Conservation (phyloP, 2,888 invertebrate species). For the Xylota sylvarum region DNA sequence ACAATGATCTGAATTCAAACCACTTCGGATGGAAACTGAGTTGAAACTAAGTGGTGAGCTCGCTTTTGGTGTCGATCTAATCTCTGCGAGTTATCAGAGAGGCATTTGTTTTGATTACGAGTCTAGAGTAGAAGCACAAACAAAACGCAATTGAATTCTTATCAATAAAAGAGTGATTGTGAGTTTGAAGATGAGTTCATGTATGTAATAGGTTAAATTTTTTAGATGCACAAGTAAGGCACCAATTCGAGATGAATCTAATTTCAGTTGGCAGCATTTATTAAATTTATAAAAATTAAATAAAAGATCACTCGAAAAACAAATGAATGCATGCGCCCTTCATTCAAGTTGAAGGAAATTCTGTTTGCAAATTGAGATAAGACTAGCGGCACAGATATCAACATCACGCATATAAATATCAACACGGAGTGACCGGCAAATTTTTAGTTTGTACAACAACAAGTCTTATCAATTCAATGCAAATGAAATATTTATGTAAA, state of each 20-base stretch:
- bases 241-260: neutral
- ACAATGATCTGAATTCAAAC: slow-evolving; percentile 38
- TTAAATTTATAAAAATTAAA: neutral
- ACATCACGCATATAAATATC: neutral
- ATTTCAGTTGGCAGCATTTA: neutral
- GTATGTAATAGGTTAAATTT: slow-evolving; percentile 14
- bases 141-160: slow-evolving; percentile 35
- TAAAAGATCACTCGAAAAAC: slow-evolving; percentile 12
- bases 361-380: slow-evolving; percentile 13
- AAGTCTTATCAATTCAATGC: neutral
- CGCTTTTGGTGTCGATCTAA: slow-evolving; percentile 59
- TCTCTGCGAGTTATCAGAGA: slow-evolving; percentile 45
- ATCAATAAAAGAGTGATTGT: slow-evolving; percentile 27
- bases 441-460: neutral
- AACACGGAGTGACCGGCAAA: neutral
- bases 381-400: neutral
- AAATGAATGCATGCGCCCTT: slow-evolving; percentile 17
- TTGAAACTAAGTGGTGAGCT: slow-evolving; percentile 28
- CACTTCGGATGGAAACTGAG: slow-evolving; percentile 52
- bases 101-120: slow-evolving; percentile 37
- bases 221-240: neutral
- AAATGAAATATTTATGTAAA: too few species aligned
- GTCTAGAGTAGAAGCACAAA: neutral
- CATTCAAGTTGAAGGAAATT: slow-evolving; percentile 12
- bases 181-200: neutral